Conservation (phyloP, 2,797 vertebrate genomes). For the Bufotes viridis region DNA sequence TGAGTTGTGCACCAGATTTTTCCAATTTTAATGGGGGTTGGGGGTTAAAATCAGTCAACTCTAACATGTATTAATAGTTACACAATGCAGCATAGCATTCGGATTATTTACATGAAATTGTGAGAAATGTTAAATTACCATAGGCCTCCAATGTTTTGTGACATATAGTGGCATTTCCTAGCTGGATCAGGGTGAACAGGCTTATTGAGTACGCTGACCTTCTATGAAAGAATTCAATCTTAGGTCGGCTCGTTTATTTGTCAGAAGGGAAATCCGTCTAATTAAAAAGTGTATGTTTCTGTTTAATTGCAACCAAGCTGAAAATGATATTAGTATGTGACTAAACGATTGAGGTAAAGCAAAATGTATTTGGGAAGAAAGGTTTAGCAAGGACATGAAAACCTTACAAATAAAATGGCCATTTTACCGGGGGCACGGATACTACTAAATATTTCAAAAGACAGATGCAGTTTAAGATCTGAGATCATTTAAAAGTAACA, state of each 20-base stretch:
- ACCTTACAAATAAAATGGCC: neutral
- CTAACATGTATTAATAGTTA: neutral
- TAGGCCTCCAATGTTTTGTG: constrained; percentile 28
- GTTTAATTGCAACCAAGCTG: constrained; percentile 50
- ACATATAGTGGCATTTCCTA: constrained; percentile 45
- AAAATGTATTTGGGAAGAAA: constrained; percentile 12
- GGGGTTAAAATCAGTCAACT: neutral
- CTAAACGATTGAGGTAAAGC: constrained; percentile 27
- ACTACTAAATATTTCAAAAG: neutral
- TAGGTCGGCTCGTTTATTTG: constrained; percentile 19
- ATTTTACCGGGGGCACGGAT: neutral
- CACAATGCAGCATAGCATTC: neutral
- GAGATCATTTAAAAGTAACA: neutral
- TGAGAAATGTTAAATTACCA: constrained; percentile 33
- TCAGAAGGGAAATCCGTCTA: constrained; percentile 26
- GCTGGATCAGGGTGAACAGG: constrained; percentile 9
- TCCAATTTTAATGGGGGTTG: no score
- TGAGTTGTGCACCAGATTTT: no score
- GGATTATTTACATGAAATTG: constrained; percentile 10
- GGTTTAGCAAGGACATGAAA: neutral
- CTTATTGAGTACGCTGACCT: constrained; percentile 29
- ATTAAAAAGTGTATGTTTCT: constrained; percentile 41
- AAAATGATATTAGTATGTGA: constrained; percentile 31
- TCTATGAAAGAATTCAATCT: constrained; percentile 25
- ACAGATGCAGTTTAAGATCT: neutral